Conservation (phyloP, 2,797 vertebrate genomes). For the Pangasius mekongensis region DNA sequence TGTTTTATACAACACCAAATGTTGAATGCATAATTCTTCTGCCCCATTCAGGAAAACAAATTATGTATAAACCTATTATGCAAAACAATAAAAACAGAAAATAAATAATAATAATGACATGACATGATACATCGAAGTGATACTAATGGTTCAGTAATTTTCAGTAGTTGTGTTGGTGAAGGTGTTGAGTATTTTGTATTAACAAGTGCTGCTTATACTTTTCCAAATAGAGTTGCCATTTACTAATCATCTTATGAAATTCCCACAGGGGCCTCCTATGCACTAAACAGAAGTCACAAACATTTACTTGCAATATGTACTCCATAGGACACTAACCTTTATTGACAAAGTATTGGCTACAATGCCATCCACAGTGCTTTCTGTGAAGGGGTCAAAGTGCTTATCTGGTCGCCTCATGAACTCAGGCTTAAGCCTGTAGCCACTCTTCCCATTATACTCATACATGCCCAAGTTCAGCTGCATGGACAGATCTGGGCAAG, state of each 20-base stretch:
- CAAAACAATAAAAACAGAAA: neutral
- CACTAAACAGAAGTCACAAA: neutral
- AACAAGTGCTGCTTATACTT: neutral
- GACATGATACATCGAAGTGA: neutral
- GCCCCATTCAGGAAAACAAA: neutral
- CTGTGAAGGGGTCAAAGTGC: slow-evolving; percentile 87
- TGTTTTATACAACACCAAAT: neutral
- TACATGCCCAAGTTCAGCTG: slow-evolving; percentile 90
- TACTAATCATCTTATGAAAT: too few species aligned
- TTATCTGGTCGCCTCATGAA: slow-evolving; percentile 91
- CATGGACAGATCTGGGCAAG: slow-evolving; percentile 83
- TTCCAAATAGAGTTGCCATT: neutral
- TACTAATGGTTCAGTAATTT: neutral
- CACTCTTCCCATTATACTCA: slow-evolving; percentile 89
- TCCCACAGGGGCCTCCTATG: too few species aligned
- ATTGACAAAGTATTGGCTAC: slow-evolving; percentile 76
- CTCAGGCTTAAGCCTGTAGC: slow-evolving; percentile 86
- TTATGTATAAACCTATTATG: neutral
- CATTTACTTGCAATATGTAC: neutral
- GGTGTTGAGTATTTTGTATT: neutral
- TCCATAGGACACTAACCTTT: slow-evolving; percentile 46
- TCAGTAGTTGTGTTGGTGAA: neutral
- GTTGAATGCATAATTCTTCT: neutral
- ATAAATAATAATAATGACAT: neutral
- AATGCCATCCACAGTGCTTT: slow-evolving; percentile 87